Base-by-base conservation (phyloP, 2,888 invertebrate species). In the Eristalis arbustorum region DNA sequence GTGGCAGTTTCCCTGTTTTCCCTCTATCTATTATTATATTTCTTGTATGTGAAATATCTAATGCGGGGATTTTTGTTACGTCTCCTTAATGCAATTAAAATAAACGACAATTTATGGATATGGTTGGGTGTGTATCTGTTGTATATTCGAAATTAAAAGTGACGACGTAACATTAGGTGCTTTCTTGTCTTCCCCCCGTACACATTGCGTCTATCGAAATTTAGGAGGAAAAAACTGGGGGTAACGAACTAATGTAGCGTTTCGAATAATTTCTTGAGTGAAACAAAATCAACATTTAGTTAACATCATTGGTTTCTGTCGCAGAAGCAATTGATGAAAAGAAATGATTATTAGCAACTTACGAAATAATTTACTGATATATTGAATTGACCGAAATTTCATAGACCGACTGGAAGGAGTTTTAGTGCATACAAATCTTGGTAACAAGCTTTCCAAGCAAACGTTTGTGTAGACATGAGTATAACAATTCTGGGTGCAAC, bases 31-130 rank as follows among this genome's bases (percentile, higher is more conserved):
- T 49, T 49, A 49, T 49, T 49, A 49, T 66, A 56, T 25, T 34
- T 31, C 23, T 22, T 56, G 40, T 76, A 42, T 61, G 57, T 59
- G 18, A 14, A 63, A 59, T 63, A 79, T 71, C 79, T 69, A 84
- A 84, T 62, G 56, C 59, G 56, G 63, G 71, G 68, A 84, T 81
- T 71, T 68, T 80, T 40, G 42, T 80, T 80, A 75, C 56, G 59
- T 72, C 76, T 76, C 63, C 62, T 67, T 67, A 80, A 80, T 84
- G 84, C 72, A 80, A 84, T 84, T 84, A 84, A 84, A 84, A 81
- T 84, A 81, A 84, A 84, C 59, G 84, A 84, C 76, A 80, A 63
- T 84, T 80, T 76, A 84, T 81, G 76, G 63, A 73, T 75, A 72
- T 49, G n/a, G 25, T 22, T 31, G 75, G 57, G 22, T 68, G 40